Base-by-base conservation (phyloP, 2,888 invertebrate species). In the Zelleria hepariella region DNA sequence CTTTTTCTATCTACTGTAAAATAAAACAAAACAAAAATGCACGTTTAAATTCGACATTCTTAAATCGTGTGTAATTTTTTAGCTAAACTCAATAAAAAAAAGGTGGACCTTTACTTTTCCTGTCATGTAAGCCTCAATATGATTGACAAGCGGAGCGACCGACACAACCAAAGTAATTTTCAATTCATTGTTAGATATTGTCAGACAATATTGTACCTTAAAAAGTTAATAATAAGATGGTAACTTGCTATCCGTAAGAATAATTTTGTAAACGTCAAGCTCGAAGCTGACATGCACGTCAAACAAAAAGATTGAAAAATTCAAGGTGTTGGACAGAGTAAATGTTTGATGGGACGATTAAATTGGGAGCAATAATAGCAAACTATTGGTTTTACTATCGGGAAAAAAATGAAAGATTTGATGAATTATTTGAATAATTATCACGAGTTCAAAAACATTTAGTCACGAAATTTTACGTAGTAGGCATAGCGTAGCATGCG, bases 301-400 rank as follows among this genome's bases (percentile, higher is more conserved):
- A 67, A 68, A 66, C 60, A 66, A 65, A 68, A 66, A 64, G 64
- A 68, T 66, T 64, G 62, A 65, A 52, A 21, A 51, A 58, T 58
- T 51, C 51, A 59, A 21, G 58, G 56, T 68, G 64, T 60, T 60
- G 59, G 60, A 21, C 49, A 55, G 51, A 57, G 61, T 64, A 24
- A 52, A 59, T 62, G 47, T 61, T 65, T 58, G 58, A 26, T 47
- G 25, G n/a, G 53, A 62, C 62, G n/a, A 64, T 67, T 65, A 62
- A 57, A 57, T 57, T 57, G 57, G 62, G 54, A 24, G 57, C 42
- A 62, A 59, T 61, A 56, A 49, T n/a, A 60, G 59, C 57, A 42
- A 42, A 42, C 32, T 15, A 15, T 42, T 42, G 15, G 4, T 42
- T 42, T 15, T 15, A 1, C 3, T 15, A 5, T 2, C 32, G 32